A percentile compares a stretch with the other conserved stretches of the same genome.
phyloP scores from a whole-genome alignment of 1,140 invertebrate genomes.

The Eriosoma lanigerum region DNA sequence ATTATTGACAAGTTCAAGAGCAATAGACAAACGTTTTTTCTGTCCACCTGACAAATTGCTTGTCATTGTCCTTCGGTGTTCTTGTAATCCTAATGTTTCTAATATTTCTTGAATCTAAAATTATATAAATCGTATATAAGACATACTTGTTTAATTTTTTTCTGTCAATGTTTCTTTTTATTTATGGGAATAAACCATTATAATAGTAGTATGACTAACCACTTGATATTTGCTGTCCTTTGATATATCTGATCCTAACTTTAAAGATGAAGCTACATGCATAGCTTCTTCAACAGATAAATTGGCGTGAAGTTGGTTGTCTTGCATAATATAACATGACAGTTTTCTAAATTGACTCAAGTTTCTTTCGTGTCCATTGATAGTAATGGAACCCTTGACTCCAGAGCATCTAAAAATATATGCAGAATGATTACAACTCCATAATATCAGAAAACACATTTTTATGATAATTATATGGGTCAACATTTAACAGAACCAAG shows the following conservation, averaged over 20 bases:
- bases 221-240: conserved; percentile 77
- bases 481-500: background rate
- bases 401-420: conserved; percentile 68
- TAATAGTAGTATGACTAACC: conserved; percentile 63
- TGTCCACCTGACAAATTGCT: conserved; percentile 91
- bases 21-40: conserved; percentile 93
- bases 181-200: background rate
- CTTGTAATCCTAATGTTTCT: conserved; percentile 81
- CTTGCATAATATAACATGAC: conserved; percentile 97
- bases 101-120: conserved; percentile 85
- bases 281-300: conserved; percentile 92
- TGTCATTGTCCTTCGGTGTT: conserved; percentile 85
- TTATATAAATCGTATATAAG: conserved; percentile 26
- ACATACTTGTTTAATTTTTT: background rate
- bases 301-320: conserved; percentile 92
- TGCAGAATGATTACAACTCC: conserved; percentile 42
- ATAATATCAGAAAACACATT: background rate
- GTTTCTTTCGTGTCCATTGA: conserved; percentile 85
- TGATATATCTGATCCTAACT: conserved; percentile 73
- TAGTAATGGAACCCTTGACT: conserved; percentile 76
- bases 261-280: conserved; percentile 87
- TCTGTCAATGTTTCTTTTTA: background rate
- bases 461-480: background rate
- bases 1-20: conserved; percentile 93
- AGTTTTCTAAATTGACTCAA: conserved; percentile 88